Percentiles rank a stretch among this genome's conserved stretches.
phyloP scores from a whole-genome alignment of 2,797 vertebrate species.

The Micropoecilia bifurca region DNA sequence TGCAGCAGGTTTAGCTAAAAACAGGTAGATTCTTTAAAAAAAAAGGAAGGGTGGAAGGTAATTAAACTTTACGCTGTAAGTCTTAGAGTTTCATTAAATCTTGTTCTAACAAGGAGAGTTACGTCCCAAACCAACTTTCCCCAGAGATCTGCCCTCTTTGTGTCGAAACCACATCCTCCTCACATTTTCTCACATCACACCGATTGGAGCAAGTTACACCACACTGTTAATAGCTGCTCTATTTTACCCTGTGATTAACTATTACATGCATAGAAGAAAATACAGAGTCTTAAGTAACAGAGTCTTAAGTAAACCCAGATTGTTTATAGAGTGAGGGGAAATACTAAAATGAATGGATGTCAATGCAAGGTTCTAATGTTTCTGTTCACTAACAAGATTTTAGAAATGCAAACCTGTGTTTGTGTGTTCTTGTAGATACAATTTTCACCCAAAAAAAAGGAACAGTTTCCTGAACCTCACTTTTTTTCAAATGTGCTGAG shows the following conservation, averaged over 20 bases:
- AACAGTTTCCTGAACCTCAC: too few relatives aligned
- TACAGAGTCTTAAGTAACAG: neutral
- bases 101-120: neutral
- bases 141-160: neutral
- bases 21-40: conserved; percentile 6
- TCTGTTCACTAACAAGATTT: too few relatives aligned
- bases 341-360: too few relatives aligned
- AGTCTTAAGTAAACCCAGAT: neutral
- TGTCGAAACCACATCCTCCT: neutral
- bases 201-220: neutral
- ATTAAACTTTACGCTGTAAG: too few relatives aligned
- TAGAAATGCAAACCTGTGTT: too few relatives aligned
- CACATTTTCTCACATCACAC: neutral
- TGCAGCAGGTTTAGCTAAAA: conserved; percentile 6
- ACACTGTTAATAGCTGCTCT: neutral
- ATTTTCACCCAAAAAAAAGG: too few relatives aligned
- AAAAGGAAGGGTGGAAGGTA: neutral
- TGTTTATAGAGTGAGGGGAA: neutral
- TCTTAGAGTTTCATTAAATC: neutral
- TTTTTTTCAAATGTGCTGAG: too few relatives aligned
- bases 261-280: neutral
- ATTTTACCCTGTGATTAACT: neutral
- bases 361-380: too few relatives aligned
- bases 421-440: too few relatives aligned
- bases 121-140: neutral